Conservation (phyloP, 2,113 vertebrate genomes). For the Ibidorhyncha struthersii region DNA sequence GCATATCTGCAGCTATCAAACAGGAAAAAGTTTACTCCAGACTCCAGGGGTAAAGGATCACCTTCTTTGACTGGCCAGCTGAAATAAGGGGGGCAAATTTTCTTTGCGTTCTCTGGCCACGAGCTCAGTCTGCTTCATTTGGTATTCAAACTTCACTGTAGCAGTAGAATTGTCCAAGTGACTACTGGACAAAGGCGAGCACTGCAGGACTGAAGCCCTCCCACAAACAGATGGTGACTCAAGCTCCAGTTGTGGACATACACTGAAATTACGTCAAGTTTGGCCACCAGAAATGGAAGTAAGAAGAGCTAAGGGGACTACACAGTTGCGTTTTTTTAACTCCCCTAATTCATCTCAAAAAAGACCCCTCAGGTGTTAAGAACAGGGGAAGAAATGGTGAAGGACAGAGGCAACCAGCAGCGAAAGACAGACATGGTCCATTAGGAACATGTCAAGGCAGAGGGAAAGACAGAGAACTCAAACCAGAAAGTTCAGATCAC, state of each 20-base stretch:
- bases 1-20: background rate
- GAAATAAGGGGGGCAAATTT: background rate
- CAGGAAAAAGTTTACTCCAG: background rate
- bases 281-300: background rate
- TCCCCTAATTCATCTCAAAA: background rate
- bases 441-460: background rate
- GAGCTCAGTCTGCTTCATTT: background rate
- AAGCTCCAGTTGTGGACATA: background rate
- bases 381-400: background rate
- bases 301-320: background rate
- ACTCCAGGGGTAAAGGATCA: background rate
- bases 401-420: background rate
- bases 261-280: background rate
- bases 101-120: background rate
- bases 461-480: background rate
- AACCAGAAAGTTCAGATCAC: background rate
- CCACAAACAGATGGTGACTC: background rate
- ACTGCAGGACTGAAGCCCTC: background rate
- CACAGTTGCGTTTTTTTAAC: accelerated
- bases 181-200: background rate
- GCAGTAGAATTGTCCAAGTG: background rate
- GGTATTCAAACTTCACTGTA: background rate
- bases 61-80: background rate
- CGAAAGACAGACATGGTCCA: background rate
- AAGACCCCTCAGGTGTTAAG: background rate